Evolutionary conservation across 2,113 vertebrate species (phyloP).

Genomic region (Melanotaenia duboulayi): DNA sequence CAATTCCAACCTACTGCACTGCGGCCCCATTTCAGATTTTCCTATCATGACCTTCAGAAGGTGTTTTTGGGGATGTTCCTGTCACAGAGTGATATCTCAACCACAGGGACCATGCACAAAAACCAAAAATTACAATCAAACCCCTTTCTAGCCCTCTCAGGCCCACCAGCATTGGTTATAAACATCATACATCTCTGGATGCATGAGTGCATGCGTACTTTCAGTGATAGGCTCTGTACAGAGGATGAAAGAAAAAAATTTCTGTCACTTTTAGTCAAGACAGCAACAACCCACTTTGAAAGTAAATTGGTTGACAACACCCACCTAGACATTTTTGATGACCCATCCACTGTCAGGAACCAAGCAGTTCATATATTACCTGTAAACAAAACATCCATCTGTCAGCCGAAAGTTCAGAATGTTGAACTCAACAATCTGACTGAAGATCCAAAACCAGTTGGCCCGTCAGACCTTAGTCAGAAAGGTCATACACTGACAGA

Average conservation of each 20-base stretch:
- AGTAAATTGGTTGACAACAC: constrained; percentile 17
- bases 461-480: constrained; percentile 1
- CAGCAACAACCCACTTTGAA: constrained; percentile 67
- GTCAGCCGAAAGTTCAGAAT: constrained; percentile 1
- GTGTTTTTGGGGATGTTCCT: constrained; percentile 84
- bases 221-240: constrained; percentile 82
- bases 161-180: constrained; percentile 37
- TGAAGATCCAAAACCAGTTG: constrained; percentile 19
- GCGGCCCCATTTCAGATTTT: constrained; percentile 81
- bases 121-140: neutral
- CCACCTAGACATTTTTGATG: neutral
- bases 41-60: constrained; percentile 82
- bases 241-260: constrained; percentile 70
- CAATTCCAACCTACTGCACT: constrained; percentile 71
- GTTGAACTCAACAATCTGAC: constrained; percentile 4
- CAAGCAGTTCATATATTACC: neutral
- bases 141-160: neutral
- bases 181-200: constrained; percentile 84
- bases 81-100: constrained; percentile 58
- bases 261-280: constrained; percentile 71
- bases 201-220: constrained; percentile 87
- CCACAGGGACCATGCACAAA: too few species aligned
- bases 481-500: constrained; percentile 5
- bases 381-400: neutral
- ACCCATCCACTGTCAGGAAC: neutral